phyloP scores from a whole-genome alignment of 2,113 vertebrate genomes.

The Cervus canadensis region DNA sequence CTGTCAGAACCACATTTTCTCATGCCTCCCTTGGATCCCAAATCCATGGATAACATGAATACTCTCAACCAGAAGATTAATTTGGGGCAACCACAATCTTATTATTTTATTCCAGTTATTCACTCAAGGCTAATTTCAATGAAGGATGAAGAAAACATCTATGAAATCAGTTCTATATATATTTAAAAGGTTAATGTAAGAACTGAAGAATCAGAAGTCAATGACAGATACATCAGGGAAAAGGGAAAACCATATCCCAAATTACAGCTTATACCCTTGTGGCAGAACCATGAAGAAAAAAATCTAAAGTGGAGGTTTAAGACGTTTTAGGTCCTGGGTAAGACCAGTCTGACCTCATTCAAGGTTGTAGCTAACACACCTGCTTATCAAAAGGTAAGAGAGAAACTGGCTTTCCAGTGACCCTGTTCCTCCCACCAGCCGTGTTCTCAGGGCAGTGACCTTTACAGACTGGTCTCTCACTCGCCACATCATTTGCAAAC shows the following conservation, averaged over 20 bases:
- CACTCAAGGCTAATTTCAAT: background rate
- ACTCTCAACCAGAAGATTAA: constrained; percentile 60
- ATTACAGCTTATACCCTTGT: background rate
- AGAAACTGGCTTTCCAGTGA: background rate
- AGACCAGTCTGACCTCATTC: background rate
- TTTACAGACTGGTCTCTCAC: background rate
- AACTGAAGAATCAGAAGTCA: background rate
- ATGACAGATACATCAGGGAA: background rate
- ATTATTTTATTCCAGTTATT: constrained; percentile 14
- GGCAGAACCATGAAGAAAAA: background rate
- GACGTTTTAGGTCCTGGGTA: background rate
- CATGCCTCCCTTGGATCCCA: constrained; percentile 58
- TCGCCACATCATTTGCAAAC: constrained; percentile 25
- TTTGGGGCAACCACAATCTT: constrained; percentile 58
- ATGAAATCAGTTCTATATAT: background rate
- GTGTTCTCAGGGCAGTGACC: background rate
- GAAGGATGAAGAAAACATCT: background rate
- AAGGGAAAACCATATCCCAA: background rate
- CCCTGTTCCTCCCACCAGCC: background rate
- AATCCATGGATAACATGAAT: constrained; percentile 19
- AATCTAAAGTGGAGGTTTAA: background rate
- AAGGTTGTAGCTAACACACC: background rate
- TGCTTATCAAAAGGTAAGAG: background rate
- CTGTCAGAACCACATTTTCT: constrained; percentile 72
- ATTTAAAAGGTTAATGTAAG: background rate